phyloP scores from a whole-genome alignment of 2,888 invertebrate genomes.

The Amblyjoppa proteus region DNA sequence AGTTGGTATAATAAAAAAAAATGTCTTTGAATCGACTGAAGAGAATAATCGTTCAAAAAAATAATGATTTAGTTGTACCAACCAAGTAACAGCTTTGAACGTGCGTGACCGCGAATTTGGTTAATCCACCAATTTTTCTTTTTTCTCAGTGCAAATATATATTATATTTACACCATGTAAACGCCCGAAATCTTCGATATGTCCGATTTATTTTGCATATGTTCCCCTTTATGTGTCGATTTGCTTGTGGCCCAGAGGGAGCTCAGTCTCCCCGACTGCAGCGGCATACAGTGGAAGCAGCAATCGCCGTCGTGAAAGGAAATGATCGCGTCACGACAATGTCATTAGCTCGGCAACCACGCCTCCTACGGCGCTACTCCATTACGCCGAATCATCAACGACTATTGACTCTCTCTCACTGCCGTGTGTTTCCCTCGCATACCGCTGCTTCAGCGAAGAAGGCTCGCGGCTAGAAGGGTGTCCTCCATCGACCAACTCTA shows the following conservation, averaged over 20 bases:
- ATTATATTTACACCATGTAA: neutral
- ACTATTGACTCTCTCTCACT: constrained; percentile 26
- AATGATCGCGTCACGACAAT: constrained; percentile 83
- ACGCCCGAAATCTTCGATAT: neutral
- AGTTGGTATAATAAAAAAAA: too few species aligned
- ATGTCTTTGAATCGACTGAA: too few species aligned
- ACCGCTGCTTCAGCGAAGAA: neutral
- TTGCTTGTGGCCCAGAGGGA: neutral
- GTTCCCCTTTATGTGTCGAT: neutral
- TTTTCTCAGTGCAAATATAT: too few species aligned
- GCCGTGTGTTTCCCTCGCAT: constrained; percentile 8
- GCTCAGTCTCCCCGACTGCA: neutral
- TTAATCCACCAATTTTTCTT: too few species aligned
- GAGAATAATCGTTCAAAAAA: too few species aligned
- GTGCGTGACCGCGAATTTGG: too few species aligned
- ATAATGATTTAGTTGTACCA: too few species aligned
- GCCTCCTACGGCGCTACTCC: constrained; percentile 81
- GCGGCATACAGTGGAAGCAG: neutral
- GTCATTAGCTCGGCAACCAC: constrained; percentile 80
- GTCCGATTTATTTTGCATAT: neutral
- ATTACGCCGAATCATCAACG: constrained; percentile 82
- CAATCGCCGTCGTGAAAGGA: constrained; percentile 74
- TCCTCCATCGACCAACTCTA: neutral
- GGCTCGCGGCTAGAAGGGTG: constrained; percentile 23
- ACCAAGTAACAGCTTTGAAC: too few species aligned